These are phyloP conservation scores for Rhinogobio ventralis DNA, from an alignment of 2,797 vertebrate species.

Conservation along the genomic window DNA sequence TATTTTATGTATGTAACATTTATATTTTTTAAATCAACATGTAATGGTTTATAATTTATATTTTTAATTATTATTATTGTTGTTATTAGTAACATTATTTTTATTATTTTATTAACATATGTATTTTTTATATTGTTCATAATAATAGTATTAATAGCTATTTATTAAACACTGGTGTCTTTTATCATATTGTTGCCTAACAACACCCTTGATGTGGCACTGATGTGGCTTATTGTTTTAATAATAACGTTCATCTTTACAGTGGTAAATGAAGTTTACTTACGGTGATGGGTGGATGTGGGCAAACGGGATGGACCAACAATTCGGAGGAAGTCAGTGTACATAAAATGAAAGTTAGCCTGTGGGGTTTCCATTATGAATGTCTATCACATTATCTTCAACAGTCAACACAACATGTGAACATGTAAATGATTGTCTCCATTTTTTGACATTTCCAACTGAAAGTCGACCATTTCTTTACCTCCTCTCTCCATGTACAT, in stretches of 20 bases:
- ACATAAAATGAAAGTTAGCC: slow-evolving; percentile 59
- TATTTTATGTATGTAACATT: too few species aligned
- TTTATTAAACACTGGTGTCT: too few species aligned
- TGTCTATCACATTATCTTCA: slow-evolving; percentile 62
- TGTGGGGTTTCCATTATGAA: not conserved
- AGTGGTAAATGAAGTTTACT: slow-evolving; percentile 84
- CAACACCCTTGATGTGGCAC: too few species aligned
- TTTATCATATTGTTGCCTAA: too few species aligned
- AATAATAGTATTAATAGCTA: not conserved
- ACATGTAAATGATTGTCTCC: not conserved
- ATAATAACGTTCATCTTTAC: slow-evolving; percentile 18
- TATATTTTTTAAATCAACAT: too few species aligned
- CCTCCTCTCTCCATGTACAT: not conserved
- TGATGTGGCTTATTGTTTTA: too few species aligned
- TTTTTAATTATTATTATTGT: too few species aligned
- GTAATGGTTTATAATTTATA: too few species aligned
- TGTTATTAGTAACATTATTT: too few species aligned
- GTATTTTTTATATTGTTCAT: not conserved
- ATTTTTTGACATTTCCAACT: not conserved
- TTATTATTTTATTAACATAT: too few species aligned
- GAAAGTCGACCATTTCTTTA: not conserved
- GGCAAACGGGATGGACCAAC: slow-evolving; percentile 53
- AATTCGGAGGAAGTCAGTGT: slow-evolving; percentile 58
- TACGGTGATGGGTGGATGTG: slow-evolving; percentile 65
- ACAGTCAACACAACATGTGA: not conserved